phyloP scores from a whole-genome alignment of 2,888 invertebrate genomes.

The Eupeodes luniger region DNA sequence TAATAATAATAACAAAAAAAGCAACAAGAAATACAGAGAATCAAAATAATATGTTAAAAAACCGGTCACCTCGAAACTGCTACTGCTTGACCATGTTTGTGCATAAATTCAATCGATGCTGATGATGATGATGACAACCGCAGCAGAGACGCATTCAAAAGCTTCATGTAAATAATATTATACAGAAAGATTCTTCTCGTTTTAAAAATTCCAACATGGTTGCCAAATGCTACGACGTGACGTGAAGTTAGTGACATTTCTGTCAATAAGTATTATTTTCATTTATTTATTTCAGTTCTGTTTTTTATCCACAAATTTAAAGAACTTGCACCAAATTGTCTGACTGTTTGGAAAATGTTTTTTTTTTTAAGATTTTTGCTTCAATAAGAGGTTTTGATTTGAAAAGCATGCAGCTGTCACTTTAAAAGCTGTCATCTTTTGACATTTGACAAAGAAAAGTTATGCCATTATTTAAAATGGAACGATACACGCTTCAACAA shows the following conservation, averaged over 20 bases:
- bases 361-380: no score
- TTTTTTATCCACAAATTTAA: no score
- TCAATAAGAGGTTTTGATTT: no score
- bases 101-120: conserved; percentile 49
- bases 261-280: no score
- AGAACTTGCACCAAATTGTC: no score
- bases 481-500: no score
- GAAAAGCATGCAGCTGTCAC: no score
- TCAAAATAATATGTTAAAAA: conserved; percentile 15
- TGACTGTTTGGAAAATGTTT: no score
- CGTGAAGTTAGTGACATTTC: neutral
- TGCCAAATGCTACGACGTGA: neutral
- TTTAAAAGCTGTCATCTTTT: no score
- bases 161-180: conserved; percentile 33
- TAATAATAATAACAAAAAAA: neutral
- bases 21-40: neutral
- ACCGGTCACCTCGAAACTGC: conserved; percentile 59
- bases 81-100: conserved; percentile 46
- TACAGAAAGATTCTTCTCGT: conserved; percentile 19
- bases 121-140: conserved; percentile 25
- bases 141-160: conserved; percentile 36
- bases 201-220: neutral
- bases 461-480: no score
- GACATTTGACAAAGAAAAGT: no score
- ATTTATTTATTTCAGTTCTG: no score